Evolutionary conservation across 30 jellyfish, hydroid and myxozoan genomes (phyloP), one percentile per base, ranked within the genome.

Genomic region (Aurelia aurita complex sp. Pacific): DNA sequence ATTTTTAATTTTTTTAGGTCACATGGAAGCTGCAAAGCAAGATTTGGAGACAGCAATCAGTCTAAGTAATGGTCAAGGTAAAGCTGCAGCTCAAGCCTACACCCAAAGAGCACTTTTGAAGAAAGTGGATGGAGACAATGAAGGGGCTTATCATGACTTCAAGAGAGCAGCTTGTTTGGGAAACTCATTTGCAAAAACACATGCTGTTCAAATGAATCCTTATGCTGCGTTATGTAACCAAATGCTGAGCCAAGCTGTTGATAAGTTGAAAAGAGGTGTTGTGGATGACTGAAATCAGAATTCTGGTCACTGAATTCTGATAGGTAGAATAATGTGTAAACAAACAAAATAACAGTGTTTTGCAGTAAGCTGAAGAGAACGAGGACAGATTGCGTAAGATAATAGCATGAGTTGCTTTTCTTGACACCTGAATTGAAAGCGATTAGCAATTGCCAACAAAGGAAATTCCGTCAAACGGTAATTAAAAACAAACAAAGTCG

Each of bases 181-280:
- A 42, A 86, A 72, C 42, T 33, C 82, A 11, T 92, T 92, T 85
- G 98, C 98, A 54, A 87, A 88, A 65, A 38, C 87, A 13, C 98
- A 92, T 43, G 78, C 84, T 10, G 52, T 77, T 42, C 85, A 88
- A 67, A 74, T 88, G 92, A 92, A 92, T 50, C 98, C 98, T 19
- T 92, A 92, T 73, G 98, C 98, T 67, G 98, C 98, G 9, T 73
- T 92, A 82, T 92, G 98, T 77, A 92, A 92, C 55, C 91, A 92
- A 82, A 92, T 92, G 98, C 90, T 92, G 51, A 76, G 92, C 36
- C 95, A 92, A 59, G 97, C 89, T 32, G 67, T 91, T 43, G 74
- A 73, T 4, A 85, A 77, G 65, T 33, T 86, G 43, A 69, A 42
- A 67, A 71, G 81, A 62, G 89, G 82, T 1, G 79, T 67, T 4